Evolutionary conservation across 2,113 vertebrate genomes (phyloP).

Genomic region (Zosterops borbonicus): DNA sequence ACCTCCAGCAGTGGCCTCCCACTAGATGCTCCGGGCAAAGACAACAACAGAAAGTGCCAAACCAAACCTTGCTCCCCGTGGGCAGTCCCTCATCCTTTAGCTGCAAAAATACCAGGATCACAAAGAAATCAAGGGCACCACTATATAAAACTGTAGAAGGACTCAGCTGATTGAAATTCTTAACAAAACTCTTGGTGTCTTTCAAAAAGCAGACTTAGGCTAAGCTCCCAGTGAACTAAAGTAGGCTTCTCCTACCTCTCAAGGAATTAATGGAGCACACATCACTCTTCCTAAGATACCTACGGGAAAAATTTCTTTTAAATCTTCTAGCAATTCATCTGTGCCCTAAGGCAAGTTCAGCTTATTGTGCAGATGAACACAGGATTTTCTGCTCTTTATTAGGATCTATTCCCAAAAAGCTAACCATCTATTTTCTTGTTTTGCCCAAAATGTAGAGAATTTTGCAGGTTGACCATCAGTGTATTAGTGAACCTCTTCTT

Average conservation of each 20-base stretch:
- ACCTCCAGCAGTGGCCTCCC: not conserved
- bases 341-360: not conserved
- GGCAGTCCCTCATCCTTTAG: constrained; percentile 9
- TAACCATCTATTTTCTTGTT: not conserved
- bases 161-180: constrained; percentile 7
- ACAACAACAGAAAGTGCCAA: constrained; percentile 53
- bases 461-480: not conserved
- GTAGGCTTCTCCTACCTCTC: not conserved
- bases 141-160: not conserved
- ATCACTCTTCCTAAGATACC: not conserved
- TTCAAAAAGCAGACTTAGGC: not conserved
- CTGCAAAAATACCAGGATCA: not conserved
- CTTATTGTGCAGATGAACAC: not conserved
- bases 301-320: not conserved
- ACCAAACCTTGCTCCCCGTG: not conserved
- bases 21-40: constrained; percentile 41
- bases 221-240: not conserved
- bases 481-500: not conserved
- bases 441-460: not conserved
- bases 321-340: not conserved
- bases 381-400: not conserved
- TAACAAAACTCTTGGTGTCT: not conserved
- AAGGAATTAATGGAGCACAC: not conserved
- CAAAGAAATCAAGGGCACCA: constrained; percentile 39
- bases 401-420: not conserved